A percentile compares a stretch with the other conserved stretches of the same genome.
Conservation (phyloP, 2,888 invertebrate species). For the Lissocephala sabroskyi region DNA sequence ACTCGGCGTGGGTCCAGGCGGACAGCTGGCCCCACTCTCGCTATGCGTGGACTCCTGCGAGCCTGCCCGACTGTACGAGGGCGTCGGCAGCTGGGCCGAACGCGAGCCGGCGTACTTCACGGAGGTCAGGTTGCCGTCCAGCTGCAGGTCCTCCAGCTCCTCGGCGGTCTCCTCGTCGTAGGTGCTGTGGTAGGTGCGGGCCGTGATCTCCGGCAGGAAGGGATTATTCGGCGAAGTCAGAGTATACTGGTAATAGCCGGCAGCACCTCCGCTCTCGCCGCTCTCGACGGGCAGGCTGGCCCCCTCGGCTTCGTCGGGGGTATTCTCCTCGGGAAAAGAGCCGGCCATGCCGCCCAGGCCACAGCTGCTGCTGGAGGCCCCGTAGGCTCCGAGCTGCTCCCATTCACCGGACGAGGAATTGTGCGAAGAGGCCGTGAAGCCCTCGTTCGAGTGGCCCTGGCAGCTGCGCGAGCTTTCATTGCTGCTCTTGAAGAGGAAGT, state of each 20-base stretch:
- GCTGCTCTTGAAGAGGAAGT: slow-evolving; percentile 69
- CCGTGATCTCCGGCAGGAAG: slow-evolving; percentile 71
- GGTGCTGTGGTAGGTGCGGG: slow-evolving; percentile 67
- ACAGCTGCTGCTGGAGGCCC: slow-evolving; percentile 28
- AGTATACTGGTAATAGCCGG: slow-evolving; percentile 69
- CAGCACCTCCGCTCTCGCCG: slow-evolving; percentile 35
- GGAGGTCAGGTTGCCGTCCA: slow-evolving; percentile 58
- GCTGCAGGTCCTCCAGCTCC: slow-evolving; percentile 37
- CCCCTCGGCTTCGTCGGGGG: slow-evolving; percentile 29
- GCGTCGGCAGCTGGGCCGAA: slow-evolving; percentile 59
- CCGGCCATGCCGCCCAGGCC: slow-evolving; percentile 39
- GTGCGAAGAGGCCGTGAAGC: slow-evolving; percentile 64
- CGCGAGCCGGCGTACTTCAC: slow-evolving; percentile 50
- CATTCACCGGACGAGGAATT: slow-evolving; percentile 68
- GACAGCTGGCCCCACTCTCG: slow-evolving; percentile 42
- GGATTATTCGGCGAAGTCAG: slow-evolving; percentile 71
- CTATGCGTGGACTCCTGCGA: slow-evolving; percentile 66
- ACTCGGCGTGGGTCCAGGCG: slow-evolving; percentile 47
- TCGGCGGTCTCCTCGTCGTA: slow-evolving; percentile 48
- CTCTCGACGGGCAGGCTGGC: slow-evolving; percentile 34
- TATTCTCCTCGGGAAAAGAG: slow-evolving; percentile 43
- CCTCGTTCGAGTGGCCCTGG: slow-evolving; percentile 67
- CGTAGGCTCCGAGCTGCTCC: slow-evolving; percentile 51
- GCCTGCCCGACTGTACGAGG: slow-evolving; percentile 59
- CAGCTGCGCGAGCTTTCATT: slow-evolving; percentile 63